Base-by-base conservation (phyloP, 2,888 invertebrate genomes). In the Platycnemis pennipes region DNA sequence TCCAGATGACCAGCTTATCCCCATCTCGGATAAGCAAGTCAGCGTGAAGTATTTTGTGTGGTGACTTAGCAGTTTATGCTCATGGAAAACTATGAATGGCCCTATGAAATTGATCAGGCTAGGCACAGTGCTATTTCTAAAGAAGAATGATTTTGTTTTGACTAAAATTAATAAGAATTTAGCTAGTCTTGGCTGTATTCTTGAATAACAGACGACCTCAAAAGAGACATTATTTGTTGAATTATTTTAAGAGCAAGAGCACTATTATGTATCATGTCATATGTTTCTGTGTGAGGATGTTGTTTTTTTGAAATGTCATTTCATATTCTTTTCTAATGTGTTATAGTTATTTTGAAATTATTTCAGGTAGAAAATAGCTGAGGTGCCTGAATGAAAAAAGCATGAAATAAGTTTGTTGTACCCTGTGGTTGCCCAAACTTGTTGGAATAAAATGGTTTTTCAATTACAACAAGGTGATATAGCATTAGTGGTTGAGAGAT, bases 341-440 rank as follows among this genome's bases (percentile, higher is more conserved):
- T 87, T 45, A 45, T 45, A 31, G 8, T 77, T 31, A 31, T 31
- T 31, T 31, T 13, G 0, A 77, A 77, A 31, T 87, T 22, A 45
- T 87, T 87, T 22, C 1, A 11, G 22, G 42, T 42, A 37, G 37
- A 86, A 87, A 87, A n/a, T 45, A 44, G 2, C 13, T 22, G 46
- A 45, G 87, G n/a, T 87, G 45, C 45, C 19, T n/a, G 44, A 45
- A 45, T 26, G 44, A 87, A 87, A 26, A 45, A 45, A 19, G 45
- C 22, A n/a, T 87, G 87, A 87, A 45, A 45, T n/a, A 87, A 87
- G n/a, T 87, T 87, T 87, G 87, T 87, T 87, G 87, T 87, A 87
- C 44, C 87, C 44, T 87, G 87, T 46, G 44, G 87, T 87, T 13
- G 45, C 44, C 87, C n/a, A 45, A 45, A 45, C 69, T 87, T 87